Conservation (phyloP, 2,797 vertebrate species). For the Syngnathus rostellatus region DNA sequence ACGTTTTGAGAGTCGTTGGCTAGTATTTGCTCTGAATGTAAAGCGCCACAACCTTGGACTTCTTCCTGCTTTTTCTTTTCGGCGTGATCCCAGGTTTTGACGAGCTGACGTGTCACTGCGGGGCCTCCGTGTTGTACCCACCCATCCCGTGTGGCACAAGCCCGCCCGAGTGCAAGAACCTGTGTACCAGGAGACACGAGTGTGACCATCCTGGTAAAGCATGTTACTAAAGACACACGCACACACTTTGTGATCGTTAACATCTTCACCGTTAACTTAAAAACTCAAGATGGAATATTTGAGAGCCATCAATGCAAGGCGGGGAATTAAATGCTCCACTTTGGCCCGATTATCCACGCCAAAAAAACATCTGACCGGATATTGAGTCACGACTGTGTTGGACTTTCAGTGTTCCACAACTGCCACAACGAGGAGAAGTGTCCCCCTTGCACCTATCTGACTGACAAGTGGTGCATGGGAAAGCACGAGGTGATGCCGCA, state of each 20-base stretch:
- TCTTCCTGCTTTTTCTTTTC: not conserved
- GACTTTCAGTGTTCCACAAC: conserved; percentile 83
- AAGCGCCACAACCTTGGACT: not conserved
- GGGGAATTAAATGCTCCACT: not conserved
- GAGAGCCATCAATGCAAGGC: not conserved
- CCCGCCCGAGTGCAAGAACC: conserved; percentile 90
- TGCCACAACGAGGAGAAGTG: conserved; percentile 96
- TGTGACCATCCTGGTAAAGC: conserved; percentile 89
- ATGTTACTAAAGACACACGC: no score
- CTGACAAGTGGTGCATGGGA: conserved; percentile 98
- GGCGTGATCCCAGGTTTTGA: conserved; percentile 80
- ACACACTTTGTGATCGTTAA: not conserved
- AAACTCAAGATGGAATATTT: not conserved
- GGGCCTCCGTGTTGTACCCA: conserved; percentile 84
- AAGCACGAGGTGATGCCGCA: conserved; percentile 86
- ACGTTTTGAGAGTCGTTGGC: conserved; percentile 8
- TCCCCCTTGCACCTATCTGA: conserved; percentile 94
- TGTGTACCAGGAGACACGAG: conserved; percentile 84
- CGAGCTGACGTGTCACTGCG: conserved; percentile 92
- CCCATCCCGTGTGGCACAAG: conserved; percentile 92
- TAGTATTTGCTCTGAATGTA: not conserved
- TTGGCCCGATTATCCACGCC: not conserved
- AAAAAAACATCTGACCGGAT: not conserved
- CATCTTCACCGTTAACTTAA: not conserved
- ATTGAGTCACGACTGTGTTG: not conserved